Base-by-base conservation (phyloP, 2,888 invertebrate genomes). In the Griposia aprilina region DNA sequence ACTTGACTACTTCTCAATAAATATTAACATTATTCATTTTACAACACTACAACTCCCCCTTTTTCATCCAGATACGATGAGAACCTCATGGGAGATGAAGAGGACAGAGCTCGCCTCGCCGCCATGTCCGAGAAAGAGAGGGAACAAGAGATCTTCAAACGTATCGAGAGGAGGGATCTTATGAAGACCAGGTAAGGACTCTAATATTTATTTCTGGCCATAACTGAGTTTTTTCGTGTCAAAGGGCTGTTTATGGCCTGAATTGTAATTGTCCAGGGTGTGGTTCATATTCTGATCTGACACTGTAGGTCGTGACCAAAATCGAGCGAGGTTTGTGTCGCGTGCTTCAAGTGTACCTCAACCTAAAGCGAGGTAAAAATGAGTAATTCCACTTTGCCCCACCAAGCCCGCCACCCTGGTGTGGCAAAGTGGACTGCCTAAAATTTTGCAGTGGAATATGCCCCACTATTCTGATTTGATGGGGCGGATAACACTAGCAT, bases 71-170 rank as follows among this genome's bases (percentile, higher is more conserved):
- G 97, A 0, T 99, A 98, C 90, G 99, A 99, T 93, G 99, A 99
- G 85, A 98, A 99, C 93, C 97, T 99, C 50, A 99, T 99, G 98
- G 99, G 99, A 0, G 99, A 99, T 94, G 99, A 99, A 81, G 99
- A 99, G 88, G 99, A 99, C 96, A 98, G 99, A 90, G 98, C 98
- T 2, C 97, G 98, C 0, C 96, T 99, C 66, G 99, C 99, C 20
- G 98, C 98, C 83, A 98, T 99, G 97, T 99, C 99, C 0, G 99
- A 99, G 93, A 99, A 99, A 91, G 99, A 99, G 93, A 97, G 99
- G 65, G 99, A 99, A 96, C 99, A 99, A 76, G 99, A 99, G 95
- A 98, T 99, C 88, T 99, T 99, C 94, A 99, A 99, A 93, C 97
- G 99, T 73, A 99, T 99, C 72, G 99, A 99, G 94, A 98, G 99